A percentile compares a stretch with the other conserved stretches of the same genome.
phyloP scores from a whole-genome alignment of 2,797 vertebrate species.

The Anguilla marmorata region DNA sequence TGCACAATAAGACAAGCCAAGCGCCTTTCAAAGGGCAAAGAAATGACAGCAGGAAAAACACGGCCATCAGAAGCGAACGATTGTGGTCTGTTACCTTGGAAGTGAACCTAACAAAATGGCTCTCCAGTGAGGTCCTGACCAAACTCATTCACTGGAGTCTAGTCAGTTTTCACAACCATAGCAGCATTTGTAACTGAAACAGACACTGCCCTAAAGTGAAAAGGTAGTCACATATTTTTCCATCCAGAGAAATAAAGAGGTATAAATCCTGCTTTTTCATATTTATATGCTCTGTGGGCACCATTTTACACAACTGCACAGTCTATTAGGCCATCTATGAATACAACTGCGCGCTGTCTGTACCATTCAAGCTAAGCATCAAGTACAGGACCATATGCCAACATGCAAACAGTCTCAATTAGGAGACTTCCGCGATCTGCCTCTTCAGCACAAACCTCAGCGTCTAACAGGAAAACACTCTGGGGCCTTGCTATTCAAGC shows the following conservation, averaged over 20 bases:
- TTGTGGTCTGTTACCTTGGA: neutral
- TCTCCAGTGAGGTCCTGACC: neutral
- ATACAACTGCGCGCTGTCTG: neutral
- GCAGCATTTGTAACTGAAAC: neutral
- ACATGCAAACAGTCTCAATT: neutral
- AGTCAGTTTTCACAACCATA: neutral
- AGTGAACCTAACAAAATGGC: neutral
- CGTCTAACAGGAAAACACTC: neutral
- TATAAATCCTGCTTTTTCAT: neutral
- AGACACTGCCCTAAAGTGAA: neutral
- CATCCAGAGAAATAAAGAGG: neutral
- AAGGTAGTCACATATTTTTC: neutral
- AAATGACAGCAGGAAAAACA: neutral
- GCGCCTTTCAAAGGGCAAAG: neutral
- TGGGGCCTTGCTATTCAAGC: constrained; percentile 9
- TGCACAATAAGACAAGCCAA: neutral
- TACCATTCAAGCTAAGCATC: neutral
- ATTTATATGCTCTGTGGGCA: neutral
- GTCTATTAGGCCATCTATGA: neutral
- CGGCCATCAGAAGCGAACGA: neutral
- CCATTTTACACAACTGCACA: neutral
- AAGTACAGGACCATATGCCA: neutral
- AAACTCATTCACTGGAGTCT: neutral
- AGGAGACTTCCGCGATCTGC: neutral
- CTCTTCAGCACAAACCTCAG: neutral